phyloP scores from a whole-genome alignment of 2,113 vertebrate species.

The Calonectris borealis region DNA sequence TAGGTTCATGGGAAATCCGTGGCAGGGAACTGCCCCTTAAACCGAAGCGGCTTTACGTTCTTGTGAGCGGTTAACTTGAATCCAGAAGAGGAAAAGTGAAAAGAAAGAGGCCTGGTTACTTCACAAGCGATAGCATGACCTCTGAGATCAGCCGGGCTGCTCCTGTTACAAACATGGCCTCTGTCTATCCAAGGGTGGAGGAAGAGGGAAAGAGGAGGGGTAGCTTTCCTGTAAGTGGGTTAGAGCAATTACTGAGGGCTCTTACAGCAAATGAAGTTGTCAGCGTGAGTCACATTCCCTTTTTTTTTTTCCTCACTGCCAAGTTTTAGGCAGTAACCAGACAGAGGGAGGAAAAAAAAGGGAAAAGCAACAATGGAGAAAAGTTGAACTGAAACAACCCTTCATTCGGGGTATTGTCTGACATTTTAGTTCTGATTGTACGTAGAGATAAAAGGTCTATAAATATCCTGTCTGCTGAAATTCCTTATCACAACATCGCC shows the following conservation, averaged over 20 bases:
- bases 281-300: conserved; percentile 59
- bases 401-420: conserved; percentile 41
- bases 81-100: neutral
- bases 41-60: neutral
- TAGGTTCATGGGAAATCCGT: neutral
- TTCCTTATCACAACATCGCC: conserved; percentile 36
- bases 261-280: conserved; percentile 57
- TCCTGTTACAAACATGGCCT: neutral
- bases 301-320: conserved; percentile 45
- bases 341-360: neutral
- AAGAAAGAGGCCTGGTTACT: neutral
- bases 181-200: neutral
- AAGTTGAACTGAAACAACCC: conserved; percentile 61
- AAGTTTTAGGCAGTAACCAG: conserved; percentile 56
- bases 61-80: neutral
- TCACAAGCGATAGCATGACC: neutral
- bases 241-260: conserved; percentile 62
- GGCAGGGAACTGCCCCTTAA: neutral
- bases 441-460: conserved; percentile 46
- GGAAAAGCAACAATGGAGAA: conserved; percentile 56
- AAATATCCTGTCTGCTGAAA: conserved; percentile 65
- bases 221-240: conserved; percentile 55
- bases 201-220: conserved; percentile 35
- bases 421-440: conserved; percentile 41
- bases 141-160: neutral